Base-by-base conservation (phyloP, 2,113 vertebrate genomes). In the Brachionichthys hirsutus region DNA sequence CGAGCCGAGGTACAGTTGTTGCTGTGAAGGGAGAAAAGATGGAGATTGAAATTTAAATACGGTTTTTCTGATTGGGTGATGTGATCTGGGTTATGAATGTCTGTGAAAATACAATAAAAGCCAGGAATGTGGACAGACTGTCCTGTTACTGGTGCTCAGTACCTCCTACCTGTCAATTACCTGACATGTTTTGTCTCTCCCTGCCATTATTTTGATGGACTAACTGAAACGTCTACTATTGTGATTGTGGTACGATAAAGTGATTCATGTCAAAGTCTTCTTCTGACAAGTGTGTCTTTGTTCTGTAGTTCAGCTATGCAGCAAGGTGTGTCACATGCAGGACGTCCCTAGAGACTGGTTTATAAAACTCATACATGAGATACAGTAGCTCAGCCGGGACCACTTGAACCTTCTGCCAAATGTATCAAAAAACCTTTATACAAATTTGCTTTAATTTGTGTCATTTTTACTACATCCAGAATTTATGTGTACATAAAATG, bases 1-100 rank as follows among this genome's bases (percentile, higher is more conserved):
- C 1, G 97, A 98, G 40, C 97, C 97, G 36, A 98, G 76, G 72
- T 99, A 99, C 13, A 99, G 91, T 46, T 98, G 95, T 97, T 98
- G 97, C 97, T 99, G 86, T 85, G 65, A 66, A 41, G 34, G 16
- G 11, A 65, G 43, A 48, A 46, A 11, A 78, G 17, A 54, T 10
- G 19, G 8, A 30, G 24, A 30, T 8, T 2, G 35, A 0, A 7
- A 12, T 19, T 15, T 64, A 6, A 17, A 15, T 45, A 9, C 38
- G 36, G 9, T 38, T 38, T 38, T 48, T 19, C 22, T 6, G 18
- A 20, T n/a, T 7, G 9, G 12, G 12, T 46, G 43, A 17, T 44
- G 52, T 60, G 35, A 5, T 45, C 57, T 56, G 45, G 24, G 24
- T 8, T 69, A 53, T 44, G 35, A 1, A 9, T 44, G 17, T 57